A percentile compares a stretch with the other conserved stretches of the same genome.
These are phyloP conservation scores for Macrobrachium nipponense DNA, from an alignment of 1,140 invertebrate genomes.

Conservation along the genomic window DNA sequence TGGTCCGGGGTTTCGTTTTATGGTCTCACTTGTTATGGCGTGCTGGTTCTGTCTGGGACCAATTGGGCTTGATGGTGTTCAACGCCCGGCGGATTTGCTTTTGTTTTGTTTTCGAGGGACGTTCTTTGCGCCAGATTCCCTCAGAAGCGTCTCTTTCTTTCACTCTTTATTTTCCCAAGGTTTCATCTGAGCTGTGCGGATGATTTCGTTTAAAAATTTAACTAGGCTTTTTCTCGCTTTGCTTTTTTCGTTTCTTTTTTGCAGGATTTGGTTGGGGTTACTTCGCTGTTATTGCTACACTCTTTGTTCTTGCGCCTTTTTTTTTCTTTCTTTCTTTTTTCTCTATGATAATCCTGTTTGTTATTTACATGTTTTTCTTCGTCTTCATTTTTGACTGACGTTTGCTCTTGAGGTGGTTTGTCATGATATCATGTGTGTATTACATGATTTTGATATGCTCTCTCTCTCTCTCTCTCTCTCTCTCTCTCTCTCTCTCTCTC, in stretches of 20 bases:
- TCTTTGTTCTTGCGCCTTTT: background rate
- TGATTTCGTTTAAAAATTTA: background rate
- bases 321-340: background rate
- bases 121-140: too few relatives aligned
- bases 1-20: conserved; percentile 3
- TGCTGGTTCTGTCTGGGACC: too few relatives aligned
- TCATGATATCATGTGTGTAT: background rate
- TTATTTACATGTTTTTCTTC: background rate
- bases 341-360: background rate
- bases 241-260: background rate
- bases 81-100: too few relatives aligned
- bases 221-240: conserved; percentile 2
- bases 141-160: background rate
- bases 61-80: too few relatives aligned
- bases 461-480: too few relatives aligned
- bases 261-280: background rate
- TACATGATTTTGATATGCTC: too few relatives aligned
- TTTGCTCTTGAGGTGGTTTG: background rate
- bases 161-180: background rate
- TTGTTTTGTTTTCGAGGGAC: too few relatives aligned
- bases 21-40: conserved; percentile 8
- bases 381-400: background rate
- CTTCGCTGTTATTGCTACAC: background rate
- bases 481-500: too few relatives aligned
- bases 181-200: background rate